These are phyloP conservation scores for Palythoa grandiflora DNA, from an alignment of 92 coral and sea anemone genomes.

Conservation along the genomic window DNA sequence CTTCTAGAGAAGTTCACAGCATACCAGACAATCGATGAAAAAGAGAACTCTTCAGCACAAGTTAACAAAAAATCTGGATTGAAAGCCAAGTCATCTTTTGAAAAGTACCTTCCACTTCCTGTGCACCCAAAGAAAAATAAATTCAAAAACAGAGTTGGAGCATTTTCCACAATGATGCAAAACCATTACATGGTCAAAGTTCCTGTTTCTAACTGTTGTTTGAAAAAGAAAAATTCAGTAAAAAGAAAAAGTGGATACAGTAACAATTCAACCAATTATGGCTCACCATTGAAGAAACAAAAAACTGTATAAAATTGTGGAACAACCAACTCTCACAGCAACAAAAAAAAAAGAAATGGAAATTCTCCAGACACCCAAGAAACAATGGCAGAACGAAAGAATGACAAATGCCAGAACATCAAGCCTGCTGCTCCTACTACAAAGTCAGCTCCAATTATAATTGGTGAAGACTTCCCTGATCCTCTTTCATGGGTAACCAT, in stretches of 20 bases:
- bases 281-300: background rate
- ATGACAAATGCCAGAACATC: background rate
- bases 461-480: background rate
- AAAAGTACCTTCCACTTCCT: conserved; percentile 53
- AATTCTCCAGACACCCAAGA: conserved; percentile 1
- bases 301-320: background rate
- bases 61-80: background rate
- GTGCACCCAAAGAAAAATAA: conserved; percentile 58
- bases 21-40: conserved; percentile 55
- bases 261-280: background rate
- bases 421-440: background rate
- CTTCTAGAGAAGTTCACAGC: conserved; percentile 39
- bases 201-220: background rate
- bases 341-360: background rate
- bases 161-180: conserved; percentile 60
- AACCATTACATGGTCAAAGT: conserved; percentile 31
- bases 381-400: background rate
- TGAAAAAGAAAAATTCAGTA: background rate
- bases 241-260: background rate
- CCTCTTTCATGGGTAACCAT: background rate
- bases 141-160: conserved; percentile 45
- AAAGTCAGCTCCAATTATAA: background rate
- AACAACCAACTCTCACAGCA: background rate
- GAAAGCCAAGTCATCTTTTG: conserved; percentile 8
- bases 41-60: conserved; percentile 37